Conservation (phyloP, 2,888 invertebrate genomes). For the Cataglyphis cursor region DNA sequence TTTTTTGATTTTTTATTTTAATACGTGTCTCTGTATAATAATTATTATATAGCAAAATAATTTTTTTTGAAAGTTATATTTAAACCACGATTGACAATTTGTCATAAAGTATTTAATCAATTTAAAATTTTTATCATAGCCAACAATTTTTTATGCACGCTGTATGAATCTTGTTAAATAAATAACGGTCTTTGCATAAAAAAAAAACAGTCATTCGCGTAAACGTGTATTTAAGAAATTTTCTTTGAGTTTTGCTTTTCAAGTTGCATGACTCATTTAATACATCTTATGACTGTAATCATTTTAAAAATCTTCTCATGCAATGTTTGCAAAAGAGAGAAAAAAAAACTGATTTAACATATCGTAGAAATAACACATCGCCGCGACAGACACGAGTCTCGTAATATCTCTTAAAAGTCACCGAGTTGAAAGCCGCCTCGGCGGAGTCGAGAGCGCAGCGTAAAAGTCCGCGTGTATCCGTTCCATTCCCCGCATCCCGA, state of each 20-base stretch:
- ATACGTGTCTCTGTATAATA: neutral
- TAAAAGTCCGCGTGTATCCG: conserved; percentile 46
- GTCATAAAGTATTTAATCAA: neutral
- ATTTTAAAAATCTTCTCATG: neutral
- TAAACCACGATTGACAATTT: neutral
- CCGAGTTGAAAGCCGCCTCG: conserved; percentile 30
- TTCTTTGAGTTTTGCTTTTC: neutral
- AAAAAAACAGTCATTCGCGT: neutral
- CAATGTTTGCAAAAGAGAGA: neutral
- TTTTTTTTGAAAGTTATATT: neutral
- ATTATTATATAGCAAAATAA: neutral
- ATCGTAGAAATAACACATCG: conserved; percentile 17
- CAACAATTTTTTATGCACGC: neutral
- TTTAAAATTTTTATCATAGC: neutral
- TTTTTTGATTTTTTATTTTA: conserved; percentile 8
- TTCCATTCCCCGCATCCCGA: conserved; percentile 52
- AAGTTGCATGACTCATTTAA: neutral
- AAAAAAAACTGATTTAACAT: conserved; percentile 3
- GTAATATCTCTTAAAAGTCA: conserved; percentile 33
- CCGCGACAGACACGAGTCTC: neutral
- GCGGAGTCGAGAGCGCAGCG: conserved; percentile 1
- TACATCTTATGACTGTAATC: neutral
- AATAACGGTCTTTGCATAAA: neutral
- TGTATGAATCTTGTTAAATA: neutral
- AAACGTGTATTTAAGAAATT: neutral